Evolutionary conservation across 2,888 invertebrate species (phyloP).

Genomic region (Argyresthia albistria): DNA sequence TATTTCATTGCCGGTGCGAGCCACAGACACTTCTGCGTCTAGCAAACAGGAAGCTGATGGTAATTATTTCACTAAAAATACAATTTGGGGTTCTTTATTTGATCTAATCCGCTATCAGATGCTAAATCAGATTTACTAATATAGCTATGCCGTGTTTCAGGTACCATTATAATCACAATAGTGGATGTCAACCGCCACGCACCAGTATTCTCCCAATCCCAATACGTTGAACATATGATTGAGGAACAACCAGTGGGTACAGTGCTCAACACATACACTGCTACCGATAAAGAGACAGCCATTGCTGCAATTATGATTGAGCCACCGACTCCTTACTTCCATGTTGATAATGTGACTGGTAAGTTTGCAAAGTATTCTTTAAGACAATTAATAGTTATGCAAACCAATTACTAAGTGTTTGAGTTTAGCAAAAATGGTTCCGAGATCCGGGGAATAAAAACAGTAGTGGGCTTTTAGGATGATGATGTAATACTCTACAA

Average conservation of each 20-base stretch:
- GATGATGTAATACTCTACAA: no score
- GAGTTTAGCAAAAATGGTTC: no score
- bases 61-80: slow-evolving; percentile 21
- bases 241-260: slow-evolving; percentile 90
- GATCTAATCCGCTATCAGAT: no score
- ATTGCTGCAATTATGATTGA: slow-evolving; percentile 82
- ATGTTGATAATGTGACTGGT: slow-evolving; percentile 86
- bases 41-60: slow-evolving; percentile 85
- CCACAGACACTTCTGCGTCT: slow-evolving; percentile 86
- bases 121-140: no score
- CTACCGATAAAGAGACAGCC: slow-evolving; percentile 87
- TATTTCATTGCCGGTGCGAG: slow-evolving; percentile 83
- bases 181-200: slow-evolving; percentile 80
- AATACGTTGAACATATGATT: slow-evolving; percentile 65
- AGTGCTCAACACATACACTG: slow-evolving; percentile 81
- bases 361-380: slow-evolving; percentile 14
- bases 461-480: no score
- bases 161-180: slow-evolving; percentile 76
- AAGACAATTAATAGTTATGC: no score
- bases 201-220: slow-evolving; percentile 63
- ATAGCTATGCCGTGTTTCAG: no score
- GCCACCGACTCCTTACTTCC: slow-evolving; percentile 82
- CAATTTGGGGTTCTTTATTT: neutral
- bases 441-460: no score
- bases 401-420: no score